Evolutionary conservation across 2,888 invertebrate species (phyloP), one percentile per base, ranked within the genome.

Genomic region (Nemoura dubitans): DNA sequence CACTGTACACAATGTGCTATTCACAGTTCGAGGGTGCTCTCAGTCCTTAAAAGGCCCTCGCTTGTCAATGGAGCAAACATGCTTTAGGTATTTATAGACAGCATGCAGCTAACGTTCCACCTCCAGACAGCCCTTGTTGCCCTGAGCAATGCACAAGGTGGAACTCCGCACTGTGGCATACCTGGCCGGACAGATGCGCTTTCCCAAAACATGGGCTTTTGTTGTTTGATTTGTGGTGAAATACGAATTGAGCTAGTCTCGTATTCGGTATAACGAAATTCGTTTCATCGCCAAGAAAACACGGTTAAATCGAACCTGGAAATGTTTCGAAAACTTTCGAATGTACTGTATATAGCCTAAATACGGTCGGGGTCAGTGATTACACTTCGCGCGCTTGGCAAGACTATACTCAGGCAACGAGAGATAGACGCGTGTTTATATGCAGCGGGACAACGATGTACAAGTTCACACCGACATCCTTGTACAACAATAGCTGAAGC

Each of bases 251-350:
- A 59, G 59, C 14, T 59, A 59, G 14, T 59, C 59, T 59, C 59
- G 59, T 7, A 59, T 14, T 3, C 6, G 59, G 59, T 59, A 21
- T 21, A 21, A 21, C 10, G 59, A 59, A 59, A 59, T 59, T 10
- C 2, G 21, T 10, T 59, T 59, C 59, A 59, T 59, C 59, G 59
- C 59, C 59, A 21, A 6, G 2, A 21, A 59, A 59, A 21, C 59
- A 59, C 59, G 59, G 59, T 59, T 59, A 59, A 59, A 59, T 59
- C 59, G 59, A 59, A 59, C 21, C 59, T 59, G 59, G 59, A 59
- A 59, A 21, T 59, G 59, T 59, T 21, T 59, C n/a, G n/a, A n/a
- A n/a, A 59, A 59, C 59, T 59, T 59, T 59, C 59, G 36, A 36
- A 36, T 36, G 36, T 36, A 36, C n/a, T n/a, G n/a, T n/a, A n/a